Conservation (phyloP, 2,113 vertebrate species). For the Rhinolophus sinicus region DNA sequence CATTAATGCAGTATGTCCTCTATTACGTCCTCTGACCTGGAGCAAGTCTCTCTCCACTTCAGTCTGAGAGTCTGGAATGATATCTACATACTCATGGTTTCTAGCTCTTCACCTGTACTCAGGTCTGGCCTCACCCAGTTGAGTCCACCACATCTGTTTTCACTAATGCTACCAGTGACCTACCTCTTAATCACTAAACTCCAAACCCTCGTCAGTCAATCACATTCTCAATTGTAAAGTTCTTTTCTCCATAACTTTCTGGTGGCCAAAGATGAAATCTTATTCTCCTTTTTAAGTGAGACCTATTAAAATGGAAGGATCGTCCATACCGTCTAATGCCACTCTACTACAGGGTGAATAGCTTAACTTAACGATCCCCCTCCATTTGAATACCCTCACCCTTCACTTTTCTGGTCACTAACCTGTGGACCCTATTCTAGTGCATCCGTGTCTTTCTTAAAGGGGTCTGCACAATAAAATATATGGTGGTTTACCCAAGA, state of each 20-base stretch:
- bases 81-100: neutral
- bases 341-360: neutral
- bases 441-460: neutral
- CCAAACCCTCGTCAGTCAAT: neutral
- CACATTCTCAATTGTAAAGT: neutral
- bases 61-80: neutral
- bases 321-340: neutral
- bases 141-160: neutral
- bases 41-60: neutral
- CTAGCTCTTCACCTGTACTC: neutral
- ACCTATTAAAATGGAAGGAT: neutral
- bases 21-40: neutral
- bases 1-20: neutral
- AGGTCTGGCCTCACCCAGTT: neutral
- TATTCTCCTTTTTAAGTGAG: neutral
- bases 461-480: neutral
- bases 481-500: rapidly evolving
- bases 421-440: neutral
- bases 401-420: neutral
- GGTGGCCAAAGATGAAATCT: neutral
- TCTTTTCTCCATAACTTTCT: neutral
- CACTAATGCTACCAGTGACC: neutral
- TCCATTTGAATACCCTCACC: neutral
- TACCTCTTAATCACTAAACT: neutral
- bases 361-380: neutral